These are phyloP conservation scores for Dinomys branickii DNA, from an alignment of 2,113 vertebrate species.

Conservation along the genomic window DNA sequence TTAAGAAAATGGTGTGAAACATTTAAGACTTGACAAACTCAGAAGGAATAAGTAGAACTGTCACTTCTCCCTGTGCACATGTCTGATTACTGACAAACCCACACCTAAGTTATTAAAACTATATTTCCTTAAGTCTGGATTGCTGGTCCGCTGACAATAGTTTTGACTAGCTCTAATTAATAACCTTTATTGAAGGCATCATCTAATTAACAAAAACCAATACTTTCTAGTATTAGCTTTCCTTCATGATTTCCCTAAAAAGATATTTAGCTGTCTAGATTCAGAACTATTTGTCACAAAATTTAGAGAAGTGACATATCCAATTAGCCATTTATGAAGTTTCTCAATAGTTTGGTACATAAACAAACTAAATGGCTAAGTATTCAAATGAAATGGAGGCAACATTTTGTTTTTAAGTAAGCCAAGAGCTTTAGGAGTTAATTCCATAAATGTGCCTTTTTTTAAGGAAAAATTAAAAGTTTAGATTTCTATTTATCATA, in stretches of 20 bases:
- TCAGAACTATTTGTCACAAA: neutral
- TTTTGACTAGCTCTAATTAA: neutral
- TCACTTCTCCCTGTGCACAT: neutral
- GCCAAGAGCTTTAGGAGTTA: neutral
- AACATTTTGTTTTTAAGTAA: conserved; percentile 39
- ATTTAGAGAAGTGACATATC: neutral
- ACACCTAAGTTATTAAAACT: neutral
- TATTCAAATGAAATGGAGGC: neutral
- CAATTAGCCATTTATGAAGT: neutral
- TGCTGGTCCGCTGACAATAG: neutral
- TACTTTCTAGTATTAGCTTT: neutral
- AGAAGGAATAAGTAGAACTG: neutral
- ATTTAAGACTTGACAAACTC: neutral
- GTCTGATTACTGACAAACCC: neutral
- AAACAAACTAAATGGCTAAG: neutral
- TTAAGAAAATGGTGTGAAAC: neutral
- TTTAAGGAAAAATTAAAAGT: neutral
- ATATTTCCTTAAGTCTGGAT: neutral
- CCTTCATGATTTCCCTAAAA: neutral
- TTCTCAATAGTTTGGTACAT: neutral
- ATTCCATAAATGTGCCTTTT: neutral
- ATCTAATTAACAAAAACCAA: neutral
- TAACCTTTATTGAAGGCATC: neutral
- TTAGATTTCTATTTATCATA: neutral
- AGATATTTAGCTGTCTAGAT: neutral